Evolutionary conservation across 1,140 invertebrate genomes (phyloP).

Genomic region (Drosophila leontia): DNA sequence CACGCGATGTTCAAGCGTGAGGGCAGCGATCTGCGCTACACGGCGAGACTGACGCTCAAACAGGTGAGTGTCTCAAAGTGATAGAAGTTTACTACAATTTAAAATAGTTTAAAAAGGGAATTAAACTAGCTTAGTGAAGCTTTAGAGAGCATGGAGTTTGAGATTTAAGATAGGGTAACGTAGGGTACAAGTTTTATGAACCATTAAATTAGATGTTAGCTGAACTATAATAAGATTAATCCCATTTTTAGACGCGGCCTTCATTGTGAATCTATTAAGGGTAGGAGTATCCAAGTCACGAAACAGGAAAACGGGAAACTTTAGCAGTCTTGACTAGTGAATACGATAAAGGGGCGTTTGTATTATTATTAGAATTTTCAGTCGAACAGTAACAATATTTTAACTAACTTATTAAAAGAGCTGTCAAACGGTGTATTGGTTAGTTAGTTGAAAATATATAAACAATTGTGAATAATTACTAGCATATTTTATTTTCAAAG

Average conservation of each 20-base stretch:
- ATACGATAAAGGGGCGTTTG: no score
- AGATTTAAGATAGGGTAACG: not conserved
- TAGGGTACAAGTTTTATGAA: no score
- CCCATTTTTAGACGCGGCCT: no score
- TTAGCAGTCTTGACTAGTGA: not conserved
- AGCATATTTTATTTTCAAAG: not conserved
- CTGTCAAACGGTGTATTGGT: not conserved
- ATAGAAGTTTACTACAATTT: not conserved
- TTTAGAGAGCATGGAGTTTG: not conserved
- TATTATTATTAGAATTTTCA: not conserved
- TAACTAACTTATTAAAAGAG: not conserved
- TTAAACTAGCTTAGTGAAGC: not conserved
- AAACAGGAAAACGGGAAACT: not conserved
- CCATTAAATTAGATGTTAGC: no score
- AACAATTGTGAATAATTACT: not conserved
- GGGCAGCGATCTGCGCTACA: slow-evolving; percentile 97
- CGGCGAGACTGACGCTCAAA: slow-evolving; percentile 95
- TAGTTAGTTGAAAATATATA: not conserved
- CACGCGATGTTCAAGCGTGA: slow-evolving; percentile 97
- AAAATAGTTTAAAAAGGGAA: not conserved
- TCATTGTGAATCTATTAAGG: not conserved
- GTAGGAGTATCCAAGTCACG: not conserved
- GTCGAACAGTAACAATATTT: not conserved
- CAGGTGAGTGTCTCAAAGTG: slow-evolving; percentile 88
- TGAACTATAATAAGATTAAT: no score